phyloP scores from a whole-genome alignment of 1,140 invertebrate species.

The Drosophila lini region DNA sequence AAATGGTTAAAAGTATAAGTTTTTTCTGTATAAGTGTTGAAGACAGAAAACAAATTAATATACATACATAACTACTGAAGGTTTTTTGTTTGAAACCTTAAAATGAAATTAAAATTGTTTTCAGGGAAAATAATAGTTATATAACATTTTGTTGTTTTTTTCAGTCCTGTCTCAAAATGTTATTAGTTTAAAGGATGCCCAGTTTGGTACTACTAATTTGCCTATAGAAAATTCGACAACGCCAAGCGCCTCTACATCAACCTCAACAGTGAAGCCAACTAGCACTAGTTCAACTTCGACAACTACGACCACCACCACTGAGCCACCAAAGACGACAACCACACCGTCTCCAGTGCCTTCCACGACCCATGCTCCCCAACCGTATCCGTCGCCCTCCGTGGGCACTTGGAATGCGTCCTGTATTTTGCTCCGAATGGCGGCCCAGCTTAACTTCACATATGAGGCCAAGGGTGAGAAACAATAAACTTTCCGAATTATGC shows the following conservation, averaged over 20 bases:
- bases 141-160: not conserved
- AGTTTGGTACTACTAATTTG: conserved; percentile 9
- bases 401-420: conserved; percentile 87
- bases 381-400: conserved; percentile 84
- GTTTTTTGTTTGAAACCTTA: not conserved
- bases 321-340: conserved; percentile 54
- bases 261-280: conserved; percentile 37
- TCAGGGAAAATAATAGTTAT: no score
- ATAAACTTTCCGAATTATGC: not conserved
- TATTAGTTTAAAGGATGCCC: conserved; percentile 38
- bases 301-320: conserved; percentile 36
- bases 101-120: not conserved
- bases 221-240: conserved; percentile 6
- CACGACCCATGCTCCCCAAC: conserved; percentile 70
- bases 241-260: conserved; percentile 35
- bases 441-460: conserved; percentile 87
- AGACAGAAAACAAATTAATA: no score
- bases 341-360: conserved; percentile 56
- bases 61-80: no score
- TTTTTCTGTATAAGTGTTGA: no score
- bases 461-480: conserved; percentile 73
- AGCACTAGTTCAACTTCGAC: conserved; percentile 29
- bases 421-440: conserved; percentile 87
- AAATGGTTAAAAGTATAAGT: no score
- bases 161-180: conserved; percentile 52